These are phyloP conservation scores for Phlogophora meticulosa DNA, from an alignment of 2,888 invertebrate species.

Conservation along the genomic window DNA sequence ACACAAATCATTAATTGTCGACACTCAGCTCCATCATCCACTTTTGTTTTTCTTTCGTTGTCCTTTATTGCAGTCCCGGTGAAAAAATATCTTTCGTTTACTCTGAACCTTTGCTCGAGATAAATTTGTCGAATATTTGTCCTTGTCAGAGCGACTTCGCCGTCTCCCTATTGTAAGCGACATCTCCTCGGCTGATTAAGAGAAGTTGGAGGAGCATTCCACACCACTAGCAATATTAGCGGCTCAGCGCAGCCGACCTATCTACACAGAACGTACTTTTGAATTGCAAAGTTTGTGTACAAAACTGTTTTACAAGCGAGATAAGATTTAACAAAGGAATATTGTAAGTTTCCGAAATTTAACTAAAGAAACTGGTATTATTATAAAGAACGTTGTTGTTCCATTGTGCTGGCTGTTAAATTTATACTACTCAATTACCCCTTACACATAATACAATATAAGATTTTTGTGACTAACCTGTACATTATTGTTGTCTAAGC, in stretches of 20 bases:
- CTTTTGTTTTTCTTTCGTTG: constrained; percentile 53
- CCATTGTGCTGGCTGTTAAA: constrained; percentile 13
- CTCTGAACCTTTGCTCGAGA: constrained; percentile 56
- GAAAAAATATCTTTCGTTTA: constrained; percentile 55
- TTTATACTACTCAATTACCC: constrained; percentile 4
- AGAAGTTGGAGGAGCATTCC: constrained; percentile 68
- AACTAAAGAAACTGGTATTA: constrained; percentile 27
- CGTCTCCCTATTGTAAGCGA: constrained; percentile 63
- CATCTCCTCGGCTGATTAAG: constrained; percentile 70
- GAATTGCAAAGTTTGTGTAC: constrained; percentile 46
- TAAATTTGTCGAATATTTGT: constrained; percentile 62
- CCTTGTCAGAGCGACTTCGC: constrained; percentile 51
- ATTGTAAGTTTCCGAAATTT: constrained; percentile 45
- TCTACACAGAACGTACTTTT: constrained; percentile 50
- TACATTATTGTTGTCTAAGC: too few species aligned
- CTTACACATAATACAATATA: too few species aligned
- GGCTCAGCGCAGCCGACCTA: constrained; percentile 55
- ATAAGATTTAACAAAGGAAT: constrained; percentile 56
- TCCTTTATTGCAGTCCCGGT: constrained; percentile 51
- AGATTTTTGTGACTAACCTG: too few species aligned
- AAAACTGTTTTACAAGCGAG: constrained; percentile 48
- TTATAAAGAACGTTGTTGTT: constrained; percentile 31
- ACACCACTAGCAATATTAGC: constrained; percentile 69
- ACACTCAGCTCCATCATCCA: constrained; percentile 33
- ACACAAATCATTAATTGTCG: constrained; percentile 51